phyloP scores from a whole-genome alignment of 2,797 vertebrate genomes.

The Discoglossus pictus region DNA sequence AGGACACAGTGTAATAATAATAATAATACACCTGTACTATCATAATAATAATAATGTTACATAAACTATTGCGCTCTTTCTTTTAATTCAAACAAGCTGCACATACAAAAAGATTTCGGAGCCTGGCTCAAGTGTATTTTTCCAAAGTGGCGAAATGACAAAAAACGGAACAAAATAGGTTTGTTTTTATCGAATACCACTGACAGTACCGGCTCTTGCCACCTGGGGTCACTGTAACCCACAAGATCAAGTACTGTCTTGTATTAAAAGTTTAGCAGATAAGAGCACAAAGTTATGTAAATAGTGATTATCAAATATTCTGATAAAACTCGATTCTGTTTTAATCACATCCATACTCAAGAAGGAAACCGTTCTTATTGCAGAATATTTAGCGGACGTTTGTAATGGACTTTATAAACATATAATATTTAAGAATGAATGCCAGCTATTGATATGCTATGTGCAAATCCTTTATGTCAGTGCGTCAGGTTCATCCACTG shows the following conservation, averaged over 20 bases:
- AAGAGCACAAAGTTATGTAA: constrained; percentile 17
- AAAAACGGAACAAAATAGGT: not conserved
- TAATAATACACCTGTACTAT: too few species aligned
- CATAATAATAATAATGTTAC: too few species aligned
- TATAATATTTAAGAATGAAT: too few species aligned
- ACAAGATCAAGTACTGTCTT: constrained; percentile 48
- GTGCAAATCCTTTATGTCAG: too few species aligned
- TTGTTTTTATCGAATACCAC: constrained; percentile 5
- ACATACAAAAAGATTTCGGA: too few species aligned
- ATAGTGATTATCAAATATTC: constrained; percentile 40
- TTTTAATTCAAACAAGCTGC: too few species aligned
- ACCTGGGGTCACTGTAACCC: constrained; percentile 73
- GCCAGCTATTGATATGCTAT: too few species aligned
- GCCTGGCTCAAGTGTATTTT: too few species aligned
- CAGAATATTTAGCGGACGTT: not conserved
- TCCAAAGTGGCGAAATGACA: too few species aligned
- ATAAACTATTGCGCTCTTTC: too few species aligned
- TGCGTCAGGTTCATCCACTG: too few species aligned
- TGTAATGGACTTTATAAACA: constrained; percentile 6
- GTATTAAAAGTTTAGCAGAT: not conserved
- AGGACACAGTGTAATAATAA: too few species aligned
- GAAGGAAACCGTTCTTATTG: constrained; percentile 18
- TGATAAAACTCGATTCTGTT: constrained; percentile 34
- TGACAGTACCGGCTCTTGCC: constrained; percentile 53
- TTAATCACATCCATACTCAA: constrained; percentile 24